Evolutionary conservation across 2,797 vertebrate species (phyloP).

Genomic region (Protonibea diacanthus): DNA sequence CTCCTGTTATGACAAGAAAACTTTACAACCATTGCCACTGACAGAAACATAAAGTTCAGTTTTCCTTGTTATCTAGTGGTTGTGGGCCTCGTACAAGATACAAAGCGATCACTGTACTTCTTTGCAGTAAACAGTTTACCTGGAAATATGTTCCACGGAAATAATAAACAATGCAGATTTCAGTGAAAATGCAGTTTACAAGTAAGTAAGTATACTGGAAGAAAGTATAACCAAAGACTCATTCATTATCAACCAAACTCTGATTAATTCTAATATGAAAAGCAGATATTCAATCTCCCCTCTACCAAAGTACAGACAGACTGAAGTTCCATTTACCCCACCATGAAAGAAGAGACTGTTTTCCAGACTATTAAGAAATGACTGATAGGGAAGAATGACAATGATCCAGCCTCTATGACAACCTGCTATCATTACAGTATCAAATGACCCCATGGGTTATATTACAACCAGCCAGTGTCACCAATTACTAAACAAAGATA

Average conservation of each 20-base stretch:
- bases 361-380: constrained; percentile 60
- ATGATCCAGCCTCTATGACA: constrained; percentile 69
- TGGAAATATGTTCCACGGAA: not conserved
- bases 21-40: constrained; percentile 35
- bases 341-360: constrained; percentile 33
- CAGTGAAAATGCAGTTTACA: not conserved
- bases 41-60: constrained; percentile 17
- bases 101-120: not conserved
- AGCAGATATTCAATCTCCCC: constrained; percentile 23
- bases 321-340: constrained; percentile 33
- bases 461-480: constrained; percentile 75
- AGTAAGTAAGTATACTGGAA: not conserved
- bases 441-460: constrained; percentile 78
- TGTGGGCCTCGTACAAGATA: not conserved
- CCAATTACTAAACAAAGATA: constrained; percentile 83
- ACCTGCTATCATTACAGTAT: constrained; percentile 77
- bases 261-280: constrained; percentile 16
- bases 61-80: constrained; percentile 24
- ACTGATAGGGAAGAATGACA: constrained; percentile 61
- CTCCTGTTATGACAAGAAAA: constrained; percentile 42
- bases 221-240: not conserved
- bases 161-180: not conserved
- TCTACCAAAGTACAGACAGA: constrained; percentile 22
- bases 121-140: constrained; percentile 2
- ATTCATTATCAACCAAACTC: not conserved